Percentiles rank a stretch among this genome's conserved stretches.
These are phyloP conservation scores for Ichneumoninae sp. DNA, from an alignment of 2,888 invertebrate genomes.

Conservation along the genomic window DNA sequence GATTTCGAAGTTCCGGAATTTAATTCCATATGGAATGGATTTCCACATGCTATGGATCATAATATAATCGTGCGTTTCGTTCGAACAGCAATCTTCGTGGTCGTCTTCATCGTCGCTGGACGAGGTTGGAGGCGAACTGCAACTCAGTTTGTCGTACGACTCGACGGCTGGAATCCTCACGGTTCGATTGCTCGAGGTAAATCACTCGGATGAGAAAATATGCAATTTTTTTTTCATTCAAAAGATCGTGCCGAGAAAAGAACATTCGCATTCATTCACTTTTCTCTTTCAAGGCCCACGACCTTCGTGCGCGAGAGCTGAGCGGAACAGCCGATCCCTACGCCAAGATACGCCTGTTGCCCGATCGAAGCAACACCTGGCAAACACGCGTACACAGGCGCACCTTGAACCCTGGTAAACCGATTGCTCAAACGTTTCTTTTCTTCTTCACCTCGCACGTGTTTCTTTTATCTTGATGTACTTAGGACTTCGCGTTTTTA, in stretches of 20 bases:
- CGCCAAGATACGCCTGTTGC: conserved; percentile 87
- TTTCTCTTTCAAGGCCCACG: conserved; percentile 84
- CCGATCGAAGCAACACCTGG: conserved; percentile 87
- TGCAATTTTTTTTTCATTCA: neutral
- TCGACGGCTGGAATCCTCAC: conserved; percentile 87
- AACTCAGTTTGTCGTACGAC: conserved; percentile 88
- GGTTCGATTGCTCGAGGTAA: conserved; percentile 88
- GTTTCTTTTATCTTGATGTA: neutral
- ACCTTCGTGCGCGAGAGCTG: conserved; percentile 86
- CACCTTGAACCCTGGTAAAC: conserved; percentile 87
- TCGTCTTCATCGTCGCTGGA: conserved; percentile 80
- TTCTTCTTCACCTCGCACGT: neutral
- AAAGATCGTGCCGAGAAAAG: neutral
- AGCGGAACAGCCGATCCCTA: conserved; percentile 89
- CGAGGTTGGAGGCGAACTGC: conserved; percentile 87
- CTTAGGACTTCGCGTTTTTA: neutral
- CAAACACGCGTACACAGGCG: conserved; percentile 88
- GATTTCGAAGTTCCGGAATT: too few species aligned
- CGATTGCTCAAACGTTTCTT: neutral
- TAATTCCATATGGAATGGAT: too few species aligned
- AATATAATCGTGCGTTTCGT: conserved; percentile 19
- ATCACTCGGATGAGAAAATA: neutral
- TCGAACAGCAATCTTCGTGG: conserved; percentile 80
- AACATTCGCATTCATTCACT: neutral
- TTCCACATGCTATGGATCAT: too few species aligned